These are phyloP conservation scores for Lordiphosa mommai DNA, from an alignment of 1,140 invertebrate genomes.

Conservation along the genomic window DNA sequence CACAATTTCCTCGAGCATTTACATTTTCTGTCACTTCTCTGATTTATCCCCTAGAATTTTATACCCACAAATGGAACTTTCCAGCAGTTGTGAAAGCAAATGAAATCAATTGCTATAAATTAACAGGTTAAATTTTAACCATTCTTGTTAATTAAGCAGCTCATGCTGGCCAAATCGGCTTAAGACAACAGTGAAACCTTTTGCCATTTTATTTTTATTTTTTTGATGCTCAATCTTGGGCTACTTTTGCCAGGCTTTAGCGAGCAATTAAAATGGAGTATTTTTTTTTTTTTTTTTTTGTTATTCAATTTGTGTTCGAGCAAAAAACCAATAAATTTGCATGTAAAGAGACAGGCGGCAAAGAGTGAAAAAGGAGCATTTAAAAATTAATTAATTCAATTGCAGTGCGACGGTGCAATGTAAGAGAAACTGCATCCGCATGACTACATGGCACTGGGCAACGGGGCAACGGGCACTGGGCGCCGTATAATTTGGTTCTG, in stretches of 20 bases:
- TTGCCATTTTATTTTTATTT: constrained; percentile 6
- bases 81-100: too few relatives aligned
- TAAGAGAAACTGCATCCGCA: constrained; percentile 2
- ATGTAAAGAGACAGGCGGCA: constrained; percentile 37
- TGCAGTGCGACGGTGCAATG: constrained; percentile 42
- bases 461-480: background rate
- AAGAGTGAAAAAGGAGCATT: constrained; percentile 43
- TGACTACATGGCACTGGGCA: background rate
- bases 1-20: constrained; percentile 23
- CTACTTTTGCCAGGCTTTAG: constrained; percentile 3
- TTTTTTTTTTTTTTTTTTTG: constrained; percentile 32
- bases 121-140: too few relatives aligned
- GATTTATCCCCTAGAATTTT: background rate
- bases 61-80: too few relatives aligned
- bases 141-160: background rate
- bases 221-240: constrained; percentile 10
- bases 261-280: constrained; percentile 13
- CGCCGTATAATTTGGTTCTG: constrained; percentile 43
- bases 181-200: too few relatives aligned
- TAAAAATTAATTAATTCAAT: constrained; percentile 72
- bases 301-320: constrained; percentile 38
- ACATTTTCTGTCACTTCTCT: background rate
- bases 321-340: constrained; percentile 62
- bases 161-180: too few relatives aligned
- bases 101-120: too few relatives aligned